Evolutionary conservation across 1,140 invertebrate genomes (phyloP), one percentile per base, ranked within the genome.

Genomic region (Pectinophora gossypiella): DNA sequence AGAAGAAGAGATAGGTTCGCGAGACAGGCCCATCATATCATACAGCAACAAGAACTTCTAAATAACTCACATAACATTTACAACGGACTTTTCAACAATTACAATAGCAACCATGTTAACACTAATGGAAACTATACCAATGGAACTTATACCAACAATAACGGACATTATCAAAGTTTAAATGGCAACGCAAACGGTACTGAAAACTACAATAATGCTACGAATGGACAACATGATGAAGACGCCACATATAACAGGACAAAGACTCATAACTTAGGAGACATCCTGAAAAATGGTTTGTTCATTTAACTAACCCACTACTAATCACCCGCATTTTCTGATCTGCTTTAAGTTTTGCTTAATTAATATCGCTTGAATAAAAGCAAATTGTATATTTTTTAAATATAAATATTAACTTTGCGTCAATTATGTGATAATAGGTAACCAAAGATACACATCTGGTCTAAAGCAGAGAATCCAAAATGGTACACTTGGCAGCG

Each of bases 401-500:
- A 40, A 1, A 15, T 7, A 40, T 6, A 3, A 40, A 40, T 15
- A 6, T 3, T 16, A 13, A 7, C n/a, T n/a, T 40, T 16, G 16
- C 16, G 16, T 7, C 4, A 15, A 16, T 40, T 40, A 15, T 15
- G n/a, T 40, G 7, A 13, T 15, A 15, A 5, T 44, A 90, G 89
- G 88, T 48, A 88, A 86, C 66, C 82, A 85, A 77, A 79, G 76
- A 70, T 90, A 89, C 56, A 89, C 88, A 22, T 88, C 90, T 57
- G 90, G 89, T 19, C 61, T 91, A 36, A 90, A 90, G 68, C 89
- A 90, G 59, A 79, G 89, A 51, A 85, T 90, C 12, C 75, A 88
- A 59, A 90, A 90, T 72, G 89, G 89, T 3, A 89, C 88, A 16
- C 61, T 87, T 18, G 83, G 85, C 16, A 83, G 85, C 40, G 80